Base-by-base conservation (phyloP, 2,888 invertebrate species). In the Furcula furcula region DNA sequence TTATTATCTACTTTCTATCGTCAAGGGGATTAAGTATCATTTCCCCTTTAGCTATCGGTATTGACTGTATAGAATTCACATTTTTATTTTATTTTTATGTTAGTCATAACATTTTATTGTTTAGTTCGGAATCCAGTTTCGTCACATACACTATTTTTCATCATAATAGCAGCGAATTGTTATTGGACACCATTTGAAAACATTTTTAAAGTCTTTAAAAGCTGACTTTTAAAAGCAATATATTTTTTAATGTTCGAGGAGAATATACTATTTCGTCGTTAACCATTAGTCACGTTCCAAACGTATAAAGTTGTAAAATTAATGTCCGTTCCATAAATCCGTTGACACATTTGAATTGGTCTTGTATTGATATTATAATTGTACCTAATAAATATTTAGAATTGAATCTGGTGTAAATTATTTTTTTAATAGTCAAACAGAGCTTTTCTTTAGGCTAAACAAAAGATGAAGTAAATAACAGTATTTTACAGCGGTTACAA, bases 271-370 rank as follows among this genome's bases (percentile, higher is more conserved):
- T 29, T 34, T 25, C 25, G 19, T 25, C 22, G 15, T 13, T 25
- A 9, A 4, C 13, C 26, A 34, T 33, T 19, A 29, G 12, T 34
- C 18, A 34, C 11, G 28, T 21, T 12, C 10, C 9, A 34, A 40
- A n/a, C 22, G 14, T 32, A 45, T 31, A 28, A 37, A 55, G 34
- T 49, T 55, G 16, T 51, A 27, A 39, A 40, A 46, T 38, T 41
- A 39, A 41, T 39, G 32, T 32, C 38, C 12, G 19, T 20, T 25
- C 9, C 38, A 51, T 41, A 51, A 55, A 46, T 52, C 46, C 40
- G 35, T 12, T 23, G 23, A 23, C 37, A 37, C 31, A 50, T 55
- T 39, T 33, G 39, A 36, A 55, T 44, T 48, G 34, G 31, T 30
- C 34, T 49, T 33, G 36, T 33, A 29, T 32, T 36, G 51, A 51